Base-by-base conservation (phyloP, 1,140 invertebrate genomes). In the Diploscapter pachys region DNA sequence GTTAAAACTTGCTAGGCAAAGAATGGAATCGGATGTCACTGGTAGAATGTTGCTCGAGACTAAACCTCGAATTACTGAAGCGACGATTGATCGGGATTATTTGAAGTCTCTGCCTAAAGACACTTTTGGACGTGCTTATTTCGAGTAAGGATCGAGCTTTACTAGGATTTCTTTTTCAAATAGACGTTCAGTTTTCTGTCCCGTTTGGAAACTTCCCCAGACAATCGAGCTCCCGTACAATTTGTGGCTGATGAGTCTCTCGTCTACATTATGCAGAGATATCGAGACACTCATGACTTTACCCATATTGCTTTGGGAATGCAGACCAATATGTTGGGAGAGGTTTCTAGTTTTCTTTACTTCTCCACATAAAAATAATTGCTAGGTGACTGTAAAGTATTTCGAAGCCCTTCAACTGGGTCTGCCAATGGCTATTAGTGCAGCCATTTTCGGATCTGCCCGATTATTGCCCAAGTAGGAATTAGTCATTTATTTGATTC, bases 191-290 rank as follows among this genome's bases (percentile, higher is more conserved):
- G 71, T 49, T 81, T 75, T 11, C 72, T 77, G 50, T 63, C 75
- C 51, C 72, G 66, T 9, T 61, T 82, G 56, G 76, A 75, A 59
- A 77, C 66, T 48, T 78, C 72, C 49, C 72, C 75, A 9, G 65
- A 81, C 61, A 69, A 92, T 55, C 89, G 96, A 79, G 87, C 91
- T 76, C 88, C 91, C 54, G 95, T 98, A 1, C 91, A 92, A 80
- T 99, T 97, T 87, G 90, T 99, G 52, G 90, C 94, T 82, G 92
- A 99, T 87, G 86, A 91, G 4, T 91, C 96, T 76, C 86, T 96
- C 69, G 93, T 94, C 31, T 99, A 98, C 88, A 91, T 98, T 3
- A 96, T 98, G 92, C 93, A 95, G 87, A 88, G 96, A 62, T 98
- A 98, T 86, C 90, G 96, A 78, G 95, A 99, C 88, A 91, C 92